Base-by-base conservation (phyloP, 2,797 vertebrate genomes). In the Ctenopoma kingsleyae region DNA sequence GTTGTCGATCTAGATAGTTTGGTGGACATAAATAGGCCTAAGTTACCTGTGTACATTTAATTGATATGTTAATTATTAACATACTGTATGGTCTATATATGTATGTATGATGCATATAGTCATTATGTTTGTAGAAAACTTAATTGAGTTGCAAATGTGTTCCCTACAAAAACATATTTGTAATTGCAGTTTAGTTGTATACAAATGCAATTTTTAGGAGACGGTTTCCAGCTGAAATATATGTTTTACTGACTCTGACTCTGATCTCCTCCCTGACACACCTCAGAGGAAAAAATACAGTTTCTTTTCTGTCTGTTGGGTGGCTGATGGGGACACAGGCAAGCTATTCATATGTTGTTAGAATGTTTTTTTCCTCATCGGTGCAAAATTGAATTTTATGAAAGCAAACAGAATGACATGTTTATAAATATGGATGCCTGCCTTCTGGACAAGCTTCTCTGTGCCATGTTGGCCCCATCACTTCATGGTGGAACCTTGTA, bases 391-490 rank as follows among this genome's bases (percentile, higher is more conserved):
- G 72, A 87, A 89, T 90, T 84, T 80, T 78, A 83, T 87, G 79
- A 92, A 90, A 89, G 88, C 82, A 89, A 91, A 88, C 87, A 80
- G 80, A 91, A 83, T 81, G 83, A 85, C 85, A 83, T 83, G 81
- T 89, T 89, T 84, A 87, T 89, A 89, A 88, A 92, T 89, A 87
- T 91, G 83, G 74, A 85, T 90, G 75, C 22, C 51, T 84, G 70
- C 86, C 80, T 84, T 83, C 74, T 82, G 81, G 83, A 85, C 80
- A 62, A 67, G 82, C 72, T 52, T 75, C 84, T 78, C 71, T 69
- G 74, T 74, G 76, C 65, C 78, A 74, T 47, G 57, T 61, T 83
- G 83, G 77, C 80, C 71, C 67, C 65, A 43, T 69, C 70, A 58
- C 71, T 75, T 81, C 70, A 71, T 64, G 66, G 72, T 71, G 54